A percentile compares a stretch with the other conserved stretches of the same genome.
phyloP scores from a whole-genome alignment of 1,140 invertebrate species.

The Copidosoma floridanum region DNA sequence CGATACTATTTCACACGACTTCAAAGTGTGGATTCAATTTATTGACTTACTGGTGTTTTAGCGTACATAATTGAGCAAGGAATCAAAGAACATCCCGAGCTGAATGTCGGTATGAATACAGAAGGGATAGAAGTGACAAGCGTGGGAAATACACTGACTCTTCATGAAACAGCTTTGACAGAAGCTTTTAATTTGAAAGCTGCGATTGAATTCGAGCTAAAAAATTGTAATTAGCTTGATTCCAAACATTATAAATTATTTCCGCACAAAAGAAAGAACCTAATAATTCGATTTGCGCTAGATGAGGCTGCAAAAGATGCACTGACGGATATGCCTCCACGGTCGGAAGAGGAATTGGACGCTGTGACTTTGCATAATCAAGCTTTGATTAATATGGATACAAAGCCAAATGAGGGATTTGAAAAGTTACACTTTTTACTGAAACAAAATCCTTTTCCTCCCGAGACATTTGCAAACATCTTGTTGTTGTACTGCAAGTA shows the following conservation, averaged over 20 bases:
- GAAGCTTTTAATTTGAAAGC: slow-evolving; percentile 99
- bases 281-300: too few relatives aligned
- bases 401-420: slow-evolving; percentile 88
- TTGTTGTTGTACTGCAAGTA: slow-evolving; percentile 95
- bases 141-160: slow-evolving; percentile 93
- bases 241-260: slow-evolving; percentile 8
- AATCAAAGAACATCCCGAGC: slow-evolving; percentile 94
- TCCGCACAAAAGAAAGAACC: too few relatives aligned
- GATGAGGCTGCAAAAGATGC: slow-evolving; percentile 90
- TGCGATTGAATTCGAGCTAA: slow-evolving; percentile 95
- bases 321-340: slow-evolving; percentile 95
- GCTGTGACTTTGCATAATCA: slow-evolving; percentile 98
- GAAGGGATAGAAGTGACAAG: slow-evolving; percentile 95
- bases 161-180: slow-evolving; percentile 95
- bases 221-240: slow-evolving; percentile 70
- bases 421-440: slow-evolving; percentile 96
- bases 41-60: too few relatives aligned
- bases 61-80: slow-evolving; percentile 96
- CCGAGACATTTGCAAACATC: slow-evolving; percentile 97
- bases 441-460: slow-evolving; percentile 94
- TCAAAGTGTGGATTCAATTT: too few relatives aligned
- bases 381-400: slow-evolving; percentile 92
- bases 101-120: slow-evolving; percentile 96
- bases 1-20: too few relatives aligned
- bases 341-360: slow-evolving; percentile 95